Evolutionary conservation across 2,888 invertebrate genomes (phyloP), one percentile per base, ranked within the genome.

Genomic region (Ormyrus labotus): DNA sequence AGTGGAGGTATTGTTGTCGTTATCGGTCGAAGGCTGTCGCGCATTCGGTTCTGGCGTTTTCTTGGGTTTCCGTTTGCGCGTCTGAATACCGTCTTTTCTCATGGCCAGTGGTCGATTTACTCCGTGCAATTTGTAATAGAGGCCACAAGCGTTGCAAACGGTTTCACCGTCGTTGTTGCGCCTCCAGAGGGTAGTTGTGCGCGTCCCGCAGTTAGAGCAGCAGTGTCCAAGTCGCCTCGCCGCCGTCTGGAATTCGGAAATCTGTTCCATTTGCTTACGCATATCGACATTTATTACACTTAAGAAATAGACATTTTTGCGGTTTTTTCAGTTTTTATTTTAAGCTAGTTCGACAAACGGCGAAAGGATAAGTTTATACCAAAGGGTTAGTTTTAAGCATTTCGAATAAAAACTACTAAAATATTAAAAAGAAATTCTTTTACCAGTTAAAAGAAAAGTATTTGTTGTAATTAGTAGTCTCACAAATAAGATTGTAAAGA

Each of bases 111-210:
- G 98, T 84, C 98, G 92, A 91, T 97, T 97, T 78, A 98, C 96
- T 82, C 96, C 96, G 91, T 99, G 99, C 84, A 99, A 93, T 91
- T 99, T 99, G 92, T 95, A 98, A 92, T 99, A 99, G 71, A 99
- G 94, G 0, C 98, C 99, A 91, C 99, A 99, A 11, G 99, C 98
- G 92, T 99, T 99, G 93, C 99, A 99, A 61, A 99, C 99, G 0
- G 99, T 98, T 91, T 99, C 98, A 67, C 99, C 99, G 89, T 98
- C 97, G 92, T 98, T 96, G 93, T 99, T 99, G 84, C 99, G 94
- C 78, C 99, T 93, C 99, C 99, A 99, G 74, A 99, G 93, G 45
- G 99, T 99, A 65, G 99, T 99, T 87, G 97, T 97, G 80, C 96
- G 94, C n/a, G 99, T 99, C 81, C 97, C 96, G 91, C 99, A 99